Evolutionary conservation across 2,113 vertebrate species (phyloP).

Genomic region (Percina caprodes): DNA sequence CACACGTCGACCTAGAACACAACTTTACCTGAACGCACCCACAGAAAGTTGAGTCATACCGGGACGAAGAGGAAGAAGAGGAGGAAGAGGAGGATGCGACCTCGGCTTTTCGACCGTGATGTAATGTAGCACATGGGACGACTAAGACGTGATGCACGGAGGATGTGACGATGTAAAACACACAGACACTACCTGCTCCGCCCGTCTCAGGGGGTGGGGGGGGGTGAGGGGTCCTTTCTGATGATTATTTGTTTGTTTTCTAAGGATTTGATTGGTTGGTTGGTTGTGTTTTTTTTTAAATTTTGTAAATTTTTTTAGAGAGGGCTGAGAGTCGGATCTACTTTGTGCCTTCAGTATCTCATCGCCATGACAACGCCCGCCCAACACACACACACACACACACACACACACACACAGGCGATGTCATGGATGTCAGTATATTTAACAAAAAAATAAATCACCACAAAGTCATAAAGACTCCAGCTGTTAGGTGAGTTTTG

Average conservation of each 20-base stretch:
- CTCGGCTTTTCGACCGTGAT: conserved; percentile 11
- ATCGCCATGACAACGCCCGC: conserved; percentile 68
- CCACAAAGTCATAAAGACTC: neutral
- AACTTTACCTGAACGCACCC: conserved; percentile 50
- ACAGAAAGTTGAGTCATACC: conserved; percentile 24
- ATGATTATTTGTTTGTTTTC: conserved; percentile 56
- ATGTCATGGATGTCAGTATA: conserved; percentile 23
- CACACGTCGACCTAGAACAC: neutral
- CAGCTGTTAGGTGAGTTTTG: neutral
- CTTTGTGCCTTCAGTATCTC: conserved; percentile 80
- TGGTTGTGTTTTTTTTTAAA: conserved; percentile 48
- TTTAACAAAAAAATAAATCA: neutral
- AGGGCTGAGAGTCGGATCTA: conserved; percentile 68
- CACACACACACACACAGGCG: neutral
- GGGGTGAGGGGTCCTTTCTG: conserved; percentile 50
- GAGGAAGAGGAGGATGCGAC: neutral
- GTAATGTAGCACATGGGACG: conserved; percentile 56
- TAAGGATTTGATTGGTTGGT: conserved; percentile 63
- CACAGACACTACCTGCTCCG: conserved; percentile 64
- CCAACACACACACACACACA: conserved; percentile 56
- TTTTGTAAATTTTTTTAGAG: conserved; percentile 50
- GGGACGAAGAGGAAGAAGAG: neutral
- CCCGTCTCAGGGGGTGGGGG: conserved; percentile 72
- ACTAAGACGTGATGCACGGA: conserved; percentile 19
- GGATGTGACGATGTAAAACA: conserved; percentile 21